Evolutionary conservation across 2,888 invertebrate species (phyloP), one percentile per base, ranked within the genome.

Genomic region (Peribatodes rhomboidaria): DNA sequence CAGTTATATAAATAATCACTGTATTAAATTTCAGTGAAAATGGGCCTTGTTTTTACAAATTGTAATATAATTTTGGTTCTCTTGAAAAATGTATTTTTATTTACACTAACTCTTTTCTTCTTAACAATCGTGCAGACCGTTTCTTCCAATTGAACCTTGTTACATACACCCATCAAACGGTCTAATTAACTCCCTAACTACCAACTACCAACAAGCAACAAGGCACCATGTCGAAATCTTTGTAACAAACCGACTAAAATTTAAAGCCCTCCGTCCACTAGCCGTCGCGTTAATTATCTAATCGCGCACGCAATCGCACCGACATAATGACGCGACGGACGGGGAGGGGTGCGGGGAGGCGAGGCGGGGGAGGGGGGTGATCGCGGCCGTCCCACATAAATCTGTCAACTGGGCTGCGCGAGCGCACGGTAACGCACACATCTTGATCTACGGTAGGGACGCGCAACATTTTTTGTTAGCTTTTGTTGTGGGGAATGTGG

Each of bases 381-480:
- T 72, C 73, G 70, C 68, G 72, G 72, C 76, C 83, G 89, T 88
- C 89, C 83, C 90, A 89, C 92, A 90, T 92, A 92, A 92, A 92
- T 92, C 91, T 91, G 91, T 90, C 90, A 79, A 72, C 80, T 75
- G 72, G 61, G 67, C 74, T 76, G 85, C 86, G 87, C 84, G 74
- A 70, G 84, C 83, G 86, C 88, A 82, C 81, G 77, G 87, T 89
- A 88, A 88, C 82, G 88, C 87, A 88, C 90, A 89, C 90, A 88
- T 91, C 90, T 89, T 87, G 89, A 90, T 87, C 83, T 80, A 75
- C 71, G 72, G 61, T 76, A 78, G 82, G 76, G 78, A 70, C 63
- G 67, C 60, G 41, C 75, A 76, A 77, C 79, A 70, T 69, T 73
- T 75, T 69, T 68, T 53, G 52, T 61, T 58, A 54, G 33, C 35